These are phyloP conservation scores for Cinara cedri DNA, from an alignment of 2,888 invertebrate species.

Conservation along the genomic window DNA sequence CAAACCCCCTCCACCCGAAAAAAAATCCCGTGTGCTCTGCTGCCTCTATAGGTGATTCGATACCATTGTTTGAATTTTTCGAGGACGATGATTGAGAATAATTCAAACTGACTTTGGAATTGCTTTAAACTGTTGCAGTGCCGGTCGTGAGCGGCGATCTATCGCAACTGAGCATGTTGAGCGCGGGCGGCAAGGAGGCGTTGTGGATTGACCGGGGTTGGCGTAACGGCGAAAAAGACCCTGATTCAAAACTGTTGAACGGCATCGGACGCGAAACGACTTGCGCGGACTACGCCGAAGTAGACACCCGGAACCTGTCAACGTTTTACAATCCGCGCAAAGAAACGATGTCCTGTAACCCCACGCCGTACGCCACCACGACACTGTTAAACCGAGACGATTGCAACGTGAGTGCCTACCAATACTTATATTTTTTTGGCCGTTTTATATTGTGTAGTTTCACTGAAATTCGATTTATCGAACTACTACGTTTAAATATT, in stretches of 20 bases:
- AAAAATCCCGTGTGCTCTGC: too few species aligned
- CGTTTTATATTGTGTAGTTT: too few species aligned
- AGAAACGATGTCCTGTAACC: slow-evolving; percentile 63
- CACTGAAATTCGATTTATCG: too few species aligned
- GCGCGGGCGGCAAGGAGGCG: slow-evolving; percentile 68
- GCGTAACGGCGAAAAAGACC: slow-evolving; percentile 72
- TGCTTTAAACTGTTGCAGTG: slow-evolving; percentile 58
- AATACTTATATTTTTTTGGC: too few species aligned
- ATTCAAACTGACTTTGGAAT: too few species aligned
- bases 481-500: neutral
- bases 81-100: too few species aligned
- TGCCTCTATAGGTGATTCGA: too few species aligned
- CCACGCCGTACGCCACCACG: slow-evolving; percentile 78
- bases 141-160: slow-evolving; percentile 61
- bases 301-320: slow-evolving; percentile 69
- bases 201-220: slow-evolving; percentile 76
- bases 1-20: too few species aligned
- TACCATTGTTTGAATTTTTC: too few species aligned
- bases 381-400: slow-evolving; percentile 68
- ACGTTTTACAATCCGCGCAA: slow-evolving; percentile 72
- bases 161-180: slow-evolving; percentile 61
- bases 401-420: slow-evolving; percentile 58
- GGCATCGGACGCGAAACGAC: slow-evolving; percentile 67
- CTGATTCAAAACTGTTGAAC: slow-evolving; percentile 69
- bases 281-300: slow-evolving; percentile 74